Base-by-base conservation (phyloP, 2,888 invertebrate species). In the Drosophila nr. perissopoda region DNA sequence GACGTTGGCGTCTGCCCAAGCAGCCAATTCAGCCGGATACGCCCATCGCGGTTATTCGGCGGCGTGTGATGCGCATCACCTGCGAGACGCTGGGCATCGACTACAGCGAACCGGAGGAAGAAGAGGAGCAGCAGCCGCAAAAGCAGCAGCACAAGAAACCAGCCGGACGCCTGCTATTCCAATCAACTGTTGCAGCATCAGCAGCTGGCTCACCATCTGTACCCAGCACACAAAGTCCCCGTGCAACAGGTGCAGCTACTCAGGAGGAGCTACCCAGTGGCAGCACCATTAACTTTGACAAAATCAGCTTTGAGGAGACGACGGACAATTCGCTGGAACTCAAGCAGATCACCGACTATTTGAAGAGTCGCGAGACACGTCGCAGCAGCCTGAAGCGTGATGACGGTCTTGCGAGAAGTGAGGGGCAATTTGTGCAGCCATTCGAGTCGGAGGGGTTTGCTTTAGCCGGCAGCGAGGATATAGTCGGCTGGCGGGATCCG, bases 401-500 rank as follows among this genome's bases (percentile, higher is more conserved):
- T 42, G 72, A 80, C 0, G 82, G 81, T 7, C 66, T 73, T 13
- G 56, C 83, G 36, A 73, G 81, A 40, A 80, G 73, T 27, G 91
- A 91, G 59, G 80, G 78, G 8, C 90, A 90, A 16, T 88, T 80
- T 21, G 85, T 92, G 33, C 91, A 91, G 66, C 91, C 90, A 0
- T 92, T 92, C 45, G 91, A 92, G 56, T 91, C 92, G 2, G 92
- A 92, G 65, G 90, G 92, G 18, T 89, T 91, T 21, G 87, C 89
- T 0, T 66, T 85, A 4, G 89, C 87, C 34, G 86, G 89, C n/a
- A 91, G 91, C 27, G 92, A 96, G 83, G 94, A 95, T 0, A 95
- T 95, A 90, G 95, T 96, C 1, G 96, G 95, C 0, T 96, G 96
- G 96, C 96, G 96, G 84, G 96, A 96, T 91, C 94, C 94, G 1